Conservation (phyloP, 2,113 vertebrate species). For the Pachypanchax playfairii region DNA sequence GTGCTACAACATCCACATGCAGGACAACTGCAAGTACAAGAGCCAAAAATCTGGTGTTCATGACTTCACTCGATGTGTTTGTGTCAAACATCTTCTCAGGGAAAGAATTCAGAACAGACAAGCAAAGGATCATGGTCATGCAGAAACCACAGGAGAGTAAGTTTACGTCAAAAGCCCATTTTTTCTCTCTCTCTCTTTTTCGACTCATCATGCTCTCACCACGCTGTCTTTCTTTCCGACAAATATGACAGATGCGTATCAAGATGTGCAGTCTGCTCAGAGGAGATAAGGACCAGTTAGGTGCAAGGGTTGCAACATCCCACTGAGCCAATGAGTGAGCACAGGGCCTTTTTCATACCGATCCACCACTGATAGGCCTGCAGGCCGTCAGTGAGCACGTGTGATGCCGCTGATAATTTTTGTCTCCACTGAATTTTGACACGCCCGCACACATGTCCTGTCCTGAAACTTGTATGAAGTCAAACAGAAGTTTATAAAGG, state of each 20-base stretch:
- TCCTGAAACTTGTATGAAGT: slow-evolving; percentile 32
- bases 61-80: neutral
- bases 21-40: slow-evolving; percentile 2
- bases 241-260: slow-evolving; percentile 85
- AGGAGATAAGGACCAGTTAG: slow-evolving; percentile 80
- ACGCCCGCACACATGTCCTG: slow-evolving; percentile 28
- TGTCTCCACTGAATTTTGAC: slow-evolving; percentile 61
- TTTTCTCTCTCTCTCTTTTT: slow-evolving; percentile 55
- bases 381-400: slow-evolving; percentile 41
- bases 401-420: slow-evolving; percentile 78
- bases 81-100: neutral
- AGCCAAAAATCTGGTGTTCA: neutral
- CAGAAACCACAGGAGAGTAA: slow-evolving; percentile 64
- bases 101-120: slow-evolving; percentile 18
- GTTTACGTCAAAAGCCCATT: slow-evolving; percentile 63
- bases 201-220: slow-evolving; percentile 72
- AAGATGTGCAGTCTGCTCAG: slow-evolving; percentile 77
- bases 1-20: neutral
- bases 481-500: slow-evolving; percentile 30
- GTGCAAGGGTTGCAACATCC: slow-evolving; percentile 83
- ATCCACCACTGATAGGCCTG: slow-evolving; percentile 74
- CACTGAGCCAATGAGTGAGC: slow-evolving; percentile 79
- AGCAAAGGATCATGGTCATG: slow-evolving; percentile 58
- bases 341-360: slow-evolving; percentile 74
- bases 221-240: slow-evolving; percentile 80